These are phyloP conservation scores for Luffia ferchaultella DNA, from an alignment of 2,888 invertebrate species.

Conservation along the genomic window DNA sequence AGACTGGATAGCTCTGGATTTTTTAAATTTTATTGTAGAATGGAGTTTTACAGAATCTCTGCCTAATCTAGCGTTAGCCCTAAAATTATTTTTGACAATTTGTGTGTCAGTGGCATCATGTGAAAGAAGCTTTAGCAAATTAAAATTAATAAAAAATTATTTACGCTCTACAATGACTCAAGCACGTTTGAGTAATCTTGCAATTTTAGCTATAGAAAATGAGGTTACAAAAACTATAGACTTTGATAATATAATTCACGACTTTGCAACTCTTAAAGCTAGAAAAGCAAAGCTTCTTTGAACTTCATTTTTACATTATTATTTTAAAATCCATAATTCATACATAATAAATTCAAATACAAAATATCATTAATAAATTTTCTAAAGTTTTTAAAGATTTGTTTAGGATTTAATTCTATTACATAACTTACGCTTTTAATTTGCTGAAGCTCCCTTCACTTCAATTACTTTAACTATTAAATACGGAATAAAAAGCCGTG, in stretches of 20 bases:
- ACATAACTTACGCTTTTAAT: no score
- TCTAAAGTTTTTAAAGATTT: no score
- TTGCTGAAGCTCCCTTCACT: no score
- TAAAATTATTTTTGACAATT: slow-evolving; percentile 1
- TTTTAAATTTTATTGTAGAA: slow-evolving; percentile 6
- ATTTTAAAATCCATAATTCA: no score
- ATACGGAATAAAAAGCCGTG: no score
- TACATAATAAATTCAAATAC: no score
- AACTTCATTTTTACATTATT: no score
- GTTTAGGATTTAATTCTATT: no score
- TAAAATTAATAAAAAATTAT: neutral
- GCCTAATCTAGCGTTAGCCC: slow-evolving; percentile 8
- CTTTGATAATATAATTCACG: neutral
- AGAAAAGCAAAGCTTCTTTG: neutral
- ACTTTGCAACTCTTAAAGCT: neutral
- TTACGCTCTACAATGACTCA: neutral
- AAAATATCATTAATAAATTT: no score
- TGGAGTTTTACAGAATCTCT: slow-evolving; percentile 11
- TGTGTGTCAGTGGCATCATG: slow-evolving; percentile 1
- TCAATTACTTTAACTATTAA: no score
- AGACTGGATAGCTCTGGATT: neutral
- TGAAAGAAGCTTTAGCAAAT: slow-evolving; percentile 6
- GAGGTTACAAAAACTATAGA: neutral
- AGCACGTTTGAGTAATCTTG: neutral
- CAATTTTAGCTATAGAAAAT: neutral